Evolutionary conservation across 1,140 invertebrate species (phyloP).

Genomic region (Panulirus ornatus): DNA sequence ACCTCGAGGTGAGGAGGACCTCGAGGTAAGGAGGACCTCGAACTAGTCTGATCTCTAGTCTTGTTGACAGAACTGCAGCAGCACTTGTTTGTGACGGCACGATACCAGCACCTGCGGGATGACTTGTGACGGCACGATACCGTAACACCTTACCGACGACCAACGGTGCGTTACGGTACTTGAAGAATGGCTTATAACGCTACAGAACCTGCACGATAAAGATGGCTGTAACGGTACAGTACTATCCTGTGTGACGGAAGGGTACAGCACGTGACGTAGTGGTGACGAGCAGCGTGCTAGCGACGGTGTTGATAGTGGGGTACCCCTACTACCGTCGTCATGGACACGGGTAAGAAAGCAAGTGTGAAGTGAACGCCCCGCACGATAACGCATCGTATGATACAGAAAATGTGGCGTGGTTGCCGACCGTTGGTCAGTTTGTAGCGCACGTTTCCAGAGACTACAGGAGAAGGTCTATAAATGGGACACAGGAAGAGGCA

Average conservation of each 20-base stretch:
- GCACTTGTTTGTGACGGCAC: background rate
- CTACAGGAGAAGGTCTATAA: background rate
- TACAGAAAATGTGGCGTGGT: background rate
- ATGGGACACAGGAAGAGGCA: background rate
- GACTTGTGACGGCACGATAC: too few species aligned
- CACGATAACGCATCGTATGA: background rate
- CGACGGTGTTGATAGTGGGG: too few species aligned
- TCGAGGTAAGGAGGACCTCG: background rate
- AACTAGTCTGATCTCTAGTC: background rate
- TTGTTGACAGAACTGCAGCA: background rate
- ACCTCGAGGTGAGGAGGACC: background rate
- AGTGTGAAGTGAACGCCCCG: background rate
- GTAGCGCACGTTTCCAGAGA: background rate
- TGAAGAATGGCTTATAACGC: too few species aligned
- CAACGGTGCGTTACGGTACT: too few species aligned
- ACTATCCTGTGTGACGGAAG: too few species aligned
- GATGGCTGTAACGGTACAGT: too few species aligned
- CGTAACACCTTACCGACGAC: too few species aligned
- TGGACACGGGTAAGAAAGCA: too few species aligned
- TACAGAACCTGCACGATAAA: too few species aligned
- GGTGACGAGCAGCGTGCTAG: too few species aligned
- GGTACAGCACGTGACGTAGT: too few species aligned
- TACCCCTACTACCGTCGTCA: too few species aligned
- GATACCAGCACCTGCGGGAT: background rate
- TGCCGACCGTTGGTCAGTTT: background rate